Percentiles rank a stretch among this genome's conserved stretches.
phyloP scores from a whole-genome alignment of 2,113 vertebrate species.

The Petrocephalus zakoni region DNA sequence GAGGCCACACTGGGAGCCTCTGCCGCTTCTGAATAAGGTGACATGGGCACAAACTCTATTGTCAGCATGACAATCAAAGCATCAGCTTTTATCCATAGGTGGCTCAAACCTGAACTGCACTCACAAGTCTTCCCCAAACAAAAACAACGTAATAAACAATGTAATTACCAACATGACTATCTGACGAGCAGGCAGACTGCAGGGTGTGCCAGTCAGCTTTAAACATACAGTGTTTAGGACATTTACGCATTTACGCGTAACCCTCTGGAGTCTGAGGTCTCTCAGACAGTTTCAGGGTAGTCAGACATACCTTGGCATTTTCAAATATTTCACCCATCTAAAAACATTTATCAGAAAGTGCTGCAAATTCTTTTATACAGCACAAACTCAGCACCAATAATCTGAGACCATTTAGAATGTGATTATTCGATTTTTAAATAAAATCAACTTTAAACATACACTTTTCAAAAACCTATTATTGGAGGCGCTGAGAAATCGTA shows the following conservation, averaged over 20 bases:
- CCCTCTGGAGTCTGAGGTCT: too few relatives aligned
- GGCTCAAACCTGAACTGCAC: not conserved
- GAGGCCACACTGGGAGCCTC: not conserved
- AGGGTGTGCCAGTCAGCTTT: not conserved
- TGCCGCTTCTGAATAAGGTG: not conserved
- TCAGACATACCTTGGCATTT: too few relatives aligned
- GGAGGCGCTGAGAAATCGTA: too few relatives aligned
- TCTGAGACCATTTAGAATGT: too few relatives aligned
- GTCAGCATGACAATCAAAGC: not conserved
- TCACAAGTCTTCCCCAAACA: not conserved
- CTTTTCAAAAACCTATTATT: too few relatives aligned
- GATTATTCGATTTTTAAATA: too few relatives aligned
- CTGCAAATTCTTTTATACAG: too few relatives aligned
- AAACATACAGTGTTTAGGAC: not conserved
- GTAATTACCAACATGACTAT: not conserved
- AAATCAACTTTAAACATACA: too few relatives aligned
- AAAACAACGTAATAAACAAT: not conserved
- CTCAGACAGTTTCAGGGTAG: too few relatives aligned
- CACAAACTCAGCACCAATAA: too few relatives aligned
- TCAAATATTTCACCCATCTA: too few relatives aligned
- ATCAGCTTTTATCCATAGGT: not conserved
- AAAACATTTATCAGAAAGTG: too few relatives aligned
- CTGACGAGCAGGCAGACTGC: not conserved
- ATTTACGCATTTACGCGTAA: not conserved
- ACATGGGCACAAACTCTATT: not conserved